A percentile compares a stretch with the other conserved stretches of the same genome.
Conservation (phyloP, 37 sponge, comb jelly and placozoan species). For the Cladorhizidae sp. region DNA sequence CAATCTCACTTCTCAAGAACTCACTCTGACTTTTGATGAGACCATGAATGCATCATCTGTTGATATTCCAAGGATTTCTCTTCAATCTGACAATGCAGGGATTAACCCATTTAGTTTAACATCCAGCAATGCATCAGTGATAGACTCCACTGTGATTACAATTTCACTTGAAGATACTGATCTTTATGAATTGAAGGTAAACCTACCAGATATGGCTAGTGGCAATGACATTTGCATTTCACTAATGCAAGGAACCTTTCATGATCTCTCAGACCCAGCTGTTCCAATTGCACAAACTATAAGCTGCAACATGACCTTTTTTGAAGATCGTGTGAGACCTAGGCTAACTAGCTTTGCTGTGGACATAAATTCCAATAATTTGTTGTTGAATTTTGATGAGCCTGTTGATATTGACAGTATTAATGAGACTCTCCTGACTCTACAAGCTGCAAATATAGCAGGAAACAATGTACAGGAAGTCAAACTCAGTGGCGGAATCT, state of each 20-base stretch:
- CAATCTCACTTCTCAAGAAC: constrained; percentile 75
- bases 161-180: constrained; percentile 42
- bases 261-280: constrained; percentile 48
- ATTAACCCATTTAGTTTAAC: constrained; percentile 23
- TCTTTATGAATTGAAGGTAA: constrained; percentile 64
- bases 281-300: neutral
- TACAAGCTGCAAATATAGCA: constrained; percentile 29
- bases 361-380: constrained; percentile 52
- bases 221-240: constrained; percentile 74
- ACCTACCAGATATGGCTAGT: constrained; percentile 55
- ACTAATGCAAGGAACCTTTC: constrained; percentile 12
- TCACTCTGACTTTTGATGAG: constrained; percentile 81
- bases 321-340: constrained; percentile 64
- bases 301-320: constrained; percentile 33
- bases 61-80: constrained; percentile 3
- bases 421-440: constrained; percentile 60
- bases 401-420: constrained; percentile 76
- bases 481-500: constrained; percentile 76
- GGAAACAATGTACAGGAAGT: constrained; percentile 29
- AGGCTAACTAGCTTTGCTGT: constrained; percentile 57
- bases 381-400: constrained; percentile 82
- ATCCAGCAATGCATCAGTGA: constrained; percentile 16
- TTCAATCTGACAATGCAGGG: constrained; percentile 43
- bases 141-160: constrained; percentile 60
- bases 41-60: constrained; percentile 46